These are phyloP conservation scores for Acanthisitta chloris DNA, from an alignment of 2,113 vertebrate genomes.

Conservation along the genomic window DNA sequence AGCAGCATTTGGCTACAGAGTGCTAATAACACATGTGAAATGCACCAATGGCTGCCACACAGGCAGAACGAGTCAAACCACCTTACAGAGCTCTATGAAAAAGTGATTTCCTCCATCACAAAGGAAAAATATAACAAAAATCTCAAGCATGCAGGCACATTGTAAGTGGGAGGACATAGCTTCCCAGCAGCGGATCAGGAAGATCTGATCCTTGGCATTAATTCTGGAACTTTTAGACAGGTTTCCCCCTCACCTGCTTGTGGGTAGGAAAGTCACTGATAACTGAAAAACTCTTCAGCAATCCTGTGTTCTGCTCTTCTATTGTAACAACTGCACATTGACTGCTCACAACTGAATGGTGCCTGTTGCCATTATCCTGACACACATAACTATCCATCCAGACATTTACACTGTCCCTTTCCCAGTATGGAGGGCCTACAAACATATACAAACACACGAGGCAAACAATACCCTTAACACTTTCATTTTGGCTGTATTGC, in stretches of 20 bases:
- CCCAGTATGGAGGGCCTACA: not conserved
- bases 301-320: not conserved
- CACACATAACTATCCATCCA: not conserved
- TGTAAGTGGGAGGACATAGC: not conserved
- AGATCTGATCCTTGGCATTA: not conserved
- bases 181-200: not conserved
- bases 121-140: not conserved
- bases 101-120: not conserved
- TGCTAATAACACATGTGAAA: not conserved
- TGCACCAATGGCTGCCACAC: not conserved
- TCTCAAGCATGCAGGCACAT: not conserved
- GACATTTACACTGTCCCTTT: not conserved
- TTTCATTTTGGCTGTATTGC: not conserved
- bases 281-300: not conserved
- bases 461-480: not conserved
- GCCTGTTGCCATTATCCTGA: not conserved
- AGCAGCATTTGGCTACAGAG: not conserved
- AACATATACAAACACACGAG: not conserved
- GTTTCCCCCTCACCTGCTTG: not conserved
- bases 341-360: not conserved
- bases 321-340: not conserved
- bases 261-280: not conserved
- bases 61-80: not conserved
- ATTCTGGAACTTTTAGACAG: not conserved
- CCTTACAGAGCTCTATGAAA: not conserved